Percentiles rank a stretch among this genome's conserved stretches.
Evolutionary conservation across 2,888 invertebrate genomes (phyloP).

Genomic region (Nephrocerus scutellatus): DNA sequence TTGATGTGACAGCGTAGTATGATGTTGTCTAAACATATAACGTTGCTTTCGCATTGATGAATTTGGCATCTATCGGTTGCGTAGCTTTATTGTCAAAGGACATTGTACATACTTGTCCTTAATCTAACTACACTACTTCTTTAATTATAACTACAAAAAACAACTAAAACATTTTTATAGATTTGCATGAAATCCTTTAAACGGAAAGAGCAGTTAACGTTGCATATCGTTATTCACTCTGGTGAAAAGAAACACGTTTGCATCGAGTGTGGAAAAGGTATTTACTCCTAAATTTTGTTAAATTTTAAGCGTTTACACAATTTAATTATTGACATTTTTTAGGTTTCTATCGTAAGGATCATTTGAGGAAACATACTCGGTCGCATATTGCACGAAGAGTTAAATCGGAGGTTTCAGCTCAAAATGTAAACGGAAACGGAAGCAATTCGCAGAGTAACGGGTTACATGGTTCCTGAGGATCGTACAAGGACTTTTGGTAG

Average conservation of each 20-base stretch:
- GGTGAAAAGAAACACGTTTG: conserved; percentile 83
- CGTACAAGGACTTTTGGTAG: conserved; percentile 51
- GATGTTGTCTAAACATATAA: too few species aligned
- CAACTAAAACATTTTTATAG: conserved; percentile 27
- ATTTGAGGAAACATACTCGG: conserved; percentile 75
- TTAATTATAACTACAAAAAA: too few species aligned
- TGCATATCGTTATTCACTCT: conserved; percentile 85
- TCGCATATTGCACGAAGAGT: conserved; percentile 79
- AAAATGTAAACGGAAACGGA: conserved; percentile 46
- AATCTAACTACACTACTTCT: too few species aligned
- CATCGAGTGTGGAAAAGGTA: conserved; percentile 79
- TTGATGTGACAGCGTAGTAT: too few species aligned
- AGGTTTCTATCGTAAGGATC: conserved; percentile 82
- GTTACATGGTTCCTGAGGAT: conserved; percentile 49
- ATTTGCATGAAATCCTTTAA: conserved; percentile 82
- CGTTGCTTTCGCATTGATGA: too few species aligned
- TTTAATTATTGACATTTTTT: conserved; percentile 10
- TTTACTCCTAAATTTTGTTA: conserved; percentile 10
- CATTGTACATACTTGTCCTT: neutral
- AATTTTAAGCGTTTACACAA: neutral
- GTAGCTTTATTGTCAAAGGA: too few species aligned
- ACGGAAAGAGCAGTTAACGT: conserved; percentile 78
- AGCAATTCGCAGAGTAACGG: conserved; percentile 45
- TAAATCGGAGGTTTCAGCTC: conserved; percentile 75
- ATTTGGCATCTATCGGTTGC: too few species aligned